phyloP scores from a whole-genome alignment of 2,797 vertebrate genomes.

The Sarcoramphus papa region DNA sequence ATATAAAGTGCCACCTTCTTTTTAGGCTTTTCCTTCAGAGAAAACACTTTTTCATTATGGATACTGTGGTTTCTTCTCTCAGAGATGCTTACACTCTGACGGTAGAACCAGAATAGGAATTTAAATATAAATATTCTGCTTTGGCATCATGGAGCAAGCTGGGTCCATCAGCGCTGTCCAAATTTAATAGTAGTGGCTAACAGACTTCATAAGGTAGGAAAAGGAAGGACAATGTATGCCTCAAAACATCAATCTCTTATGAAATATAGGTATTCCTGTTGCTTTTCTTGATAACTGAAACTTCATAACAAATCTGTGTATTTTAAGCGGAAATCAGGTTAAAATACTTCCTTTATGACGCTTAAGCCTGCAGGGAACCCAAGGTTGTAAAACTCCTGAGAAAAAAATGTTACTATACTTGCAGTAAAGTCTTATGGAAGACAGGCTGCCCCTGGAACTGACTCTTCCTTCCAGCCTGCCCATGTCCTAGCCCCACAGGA shows the following conservation, averaged over 20 bases:
- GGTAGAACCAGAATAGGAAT: background rate
- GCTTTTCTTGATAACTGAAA: background rate
- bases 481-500: background rate
- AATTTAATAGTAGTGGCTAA: background rate
- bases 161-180: background rate
- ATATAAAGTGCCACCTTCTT: background rate
- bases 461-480: background rate
- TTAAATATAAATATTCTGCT: background rate
- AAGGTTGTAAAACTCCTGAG: background rate
- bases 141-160: background rate
- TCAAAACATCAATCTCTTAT: background rate
- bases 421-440: background rate
- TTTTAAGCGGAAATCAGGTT: background rate
- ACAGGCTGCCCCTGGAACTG: background rate
- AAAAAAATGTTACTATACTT: background rate
- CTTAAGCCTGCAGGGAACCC: background rate
- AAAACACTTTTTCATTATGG: background rate
- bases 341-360: background rate
- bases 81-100: background rate
- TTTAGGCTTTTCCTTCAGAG: background rate
- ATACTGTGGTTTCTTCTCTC: background rate
- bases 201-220: background rate
- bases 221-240: background rate
- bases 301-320: background rate
- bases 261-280: background rate